phyloP scores from a whole-genome alignment of 2,888 invertebrate species.

The Catocala nupta region DNA sequence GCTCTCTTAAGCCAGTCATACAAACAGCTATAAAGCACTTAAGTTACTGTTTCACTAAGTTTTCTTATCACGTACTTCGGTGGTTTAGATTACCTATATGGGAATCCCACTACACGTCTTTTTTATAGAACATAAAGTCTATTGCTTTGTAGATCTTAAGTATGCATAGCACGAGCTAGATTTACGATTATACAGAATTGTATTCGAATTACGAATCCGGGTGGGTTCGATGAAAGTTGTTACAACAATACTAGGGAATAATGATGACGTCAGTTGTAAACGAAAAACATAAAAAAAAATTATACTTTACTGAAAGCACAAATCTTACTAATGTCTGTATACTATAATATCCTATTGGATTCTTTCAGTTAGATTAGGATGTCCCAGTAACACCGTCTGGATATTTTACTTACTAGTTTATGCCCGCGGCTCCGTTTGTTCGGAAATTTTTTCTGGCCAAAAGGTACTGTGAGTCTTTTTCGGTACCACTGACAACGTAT shows the following conservation, averaged over 20 bases:
- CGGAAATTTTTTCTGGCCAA: too few species aligned
- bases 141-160: conserved; percentile 49
- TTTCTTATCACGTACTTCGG: conserved; percentile 80
- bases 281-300: too few species aligned
- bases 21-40: conserved; percentile 23
- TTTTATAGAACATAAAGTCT: conserved; percentile 46
- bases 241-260: conserved; percentile 23
- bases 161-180: conserved; percentile 72
- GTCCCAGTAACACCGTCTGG: too few species aligned
- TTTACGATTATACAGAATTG: conserved; percentile 75
- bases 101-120: conserved; percentile 69
- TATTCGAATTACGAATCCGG: conserved; percentile 54
- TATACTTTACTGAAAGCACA: too few species aligned
- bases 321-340: too few species aligned
- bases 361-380: too few species aligned
- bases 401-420: too few species aligned
- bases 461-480: too few species aligned
- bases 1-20: conserved; percentile 14
- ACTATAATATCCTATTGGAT: too few species aligned
- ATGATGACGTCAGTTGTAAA: conserved; percentile 25
- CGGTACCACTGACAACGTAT: too few species aligned
- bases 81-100: conserved; percentile 78
- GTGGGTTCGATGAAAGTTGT: conserved; percentile 49
- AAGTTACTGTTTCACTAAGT: conserved; percentile 55
- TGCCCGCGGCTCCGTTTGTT: too few species aligned